These are phyloP conservation scores for Lytechinus variegatus DNA, from an alignment of 35 echinoderm and acorn worm species.

Conservation along the genomic window DNA sequence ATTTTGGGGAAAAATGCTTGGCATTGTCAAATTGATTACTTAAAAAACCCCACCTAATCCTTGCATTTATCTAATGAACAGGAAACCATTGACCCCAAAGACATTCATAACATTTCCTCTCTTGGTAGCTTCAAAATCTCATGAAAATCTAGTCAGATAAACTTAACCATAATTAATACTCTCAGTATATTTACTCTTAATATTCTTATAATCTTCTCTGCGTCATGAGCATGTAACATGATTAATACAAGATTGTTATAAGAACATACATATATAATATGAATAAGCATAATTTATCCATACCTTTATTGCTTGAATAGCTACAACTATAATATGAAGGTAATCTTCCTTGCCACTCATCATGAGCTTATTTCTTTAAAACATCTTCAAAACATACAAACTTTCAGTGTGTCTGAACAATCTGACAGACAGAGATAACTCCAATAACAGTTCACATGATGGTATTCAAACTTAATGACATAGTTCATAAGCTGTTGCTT, in stretches of 20 bases:
- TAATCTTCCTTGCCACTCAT: slow-evolving; percentile 39
- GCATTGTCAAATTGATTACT: neutral
- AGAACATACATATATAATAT: too few relatives aligned
- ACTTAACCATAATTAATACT: too few relatives aligned
- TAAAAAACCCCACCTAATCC: neutral
- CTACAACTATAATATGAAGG: slow-evolving; percentile 34
- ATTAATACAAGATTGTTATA: too few relatives aligned
- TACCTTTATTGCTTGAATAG: slow-evolving; percentile 51
- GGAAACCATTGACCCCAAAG: neutral
- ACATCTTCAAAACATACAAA: neutral
- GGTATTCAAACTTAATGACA: neutral
- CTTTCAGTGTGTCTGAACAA: neutral
- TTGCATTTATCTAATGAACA: neutral
- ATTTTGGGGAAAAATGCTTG: too few relatives aligned
- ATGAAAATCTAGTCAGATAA: too few relatives aligned
- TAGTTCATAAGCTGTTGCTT: neutral
- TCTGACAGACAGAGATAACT: neutral
- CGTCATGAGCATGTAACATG: too few relatives aligned
- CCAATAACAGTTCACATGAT: neutral
- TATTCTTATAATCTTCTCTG: too few relatives aligned
- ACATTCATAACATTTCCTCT: too few relatives aligned
- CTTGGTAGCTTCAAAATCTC: too few relatives aligned
- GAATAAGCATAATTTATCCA: too few relatives aligned
- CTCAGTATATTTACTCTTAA: too few relatives aligned
- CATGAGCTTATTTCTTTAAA: neutral